Base-by-base conservation (phyloP, 2,797 vertebrate genomes). In the Phrynocephalus guinanensis region DNA sequence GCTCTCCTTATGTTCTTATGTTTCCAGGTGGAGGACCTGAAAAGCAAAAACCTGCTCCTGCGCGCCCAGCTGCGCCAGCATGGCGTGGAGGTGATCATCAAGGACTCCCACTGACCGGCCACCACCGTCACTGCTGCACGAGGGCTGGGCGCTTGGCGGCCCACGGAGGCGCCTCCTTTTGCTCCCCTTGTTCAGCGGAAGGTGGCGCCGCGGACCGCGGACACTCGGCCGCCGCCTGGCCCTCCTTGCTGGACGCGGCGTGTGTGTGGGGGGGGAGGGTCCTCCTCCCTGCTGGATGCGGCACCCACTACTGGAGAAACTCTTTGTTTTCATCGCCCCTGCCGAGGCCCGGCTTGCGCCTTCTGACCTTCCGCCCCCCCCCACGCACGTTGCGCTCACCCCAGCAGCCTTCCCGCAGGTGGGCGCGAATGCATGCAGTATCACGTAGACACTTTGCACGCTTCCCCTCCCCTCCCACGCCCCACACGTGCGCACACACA, bases 21-120 rank as follows among this genome's bases (percentile, higher is more conserved):
- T 44, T 44, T 44, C 38, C 38, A 44, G 96, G 95, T 96, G 67
- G 96, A 96, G 86, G 96, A 97, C 33, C 93, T 97, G 63, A 97
- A 97, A 88, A 96, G 96, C 90, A 97, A 97, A 93, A 96, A 97
- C 82, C 92, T 96, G 90, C 89, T 96, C 16, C 88, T 96, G 0
- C 94, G 95, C 3, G 94, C 96, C 1, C 96, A 96, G 92, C 89
- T 96, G 6, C 95, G 95, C n/a, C 96, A 96, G 88, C 96, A 96
- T 0, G 96, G 96, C 0, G 94, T 96, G 60, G 96, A 96, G 88
- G 95, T 96, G 30, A 95, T 97, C 90, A 96, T 96, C 88, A 96
- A 96, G 91, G 95, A 96, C 77, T 85, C 88, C 87, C 95, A 95
- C 91, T 96, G 94, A 92, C 79, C 0, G 77, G 79, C 83, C 44